These are phyloP conservation scores for Sebastes alutus DNA, from an alignment of 2,797 vertebrate species.

Conservation along the genomic window DNA sequence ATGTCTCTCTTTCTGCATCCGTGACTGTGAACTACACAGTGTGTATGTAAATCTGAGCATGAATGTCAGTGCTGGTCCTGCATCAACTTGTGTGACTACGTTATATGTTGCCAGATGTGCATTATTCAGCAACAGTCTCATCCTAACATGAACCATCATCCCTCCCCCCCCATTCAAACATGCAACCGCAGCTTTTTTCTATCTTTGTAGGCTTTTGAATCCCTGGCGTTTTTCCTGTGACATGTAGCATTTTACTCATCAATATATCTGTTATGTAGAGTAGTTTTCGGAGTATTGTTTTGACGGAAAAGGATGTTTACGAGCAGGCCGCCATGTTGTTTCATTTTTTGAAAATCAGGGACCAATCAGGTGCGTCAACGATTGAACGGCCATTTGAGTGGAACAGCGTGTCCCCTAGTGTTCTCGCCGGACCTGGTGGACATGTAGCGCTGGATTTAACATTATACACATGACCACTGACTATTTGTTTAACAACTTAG, in stretches of 20 bases:
- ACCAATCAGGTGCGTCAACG: too few relatives aligned
- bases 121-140: conserved; percentile 46
- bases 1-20: conserved; percentile 39
- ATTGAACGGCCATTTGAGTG: too few relatives aligned
- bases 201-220: not conserved
- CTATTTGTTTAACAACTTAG: too few relatives aligned
- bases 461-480: too few relatives aligned
- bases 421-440: too few relatives aligned
- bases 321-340: too few relatives aligned
- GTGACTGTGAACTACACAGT: conserved; percentile 48
- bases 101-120: conserved; percentile 19
- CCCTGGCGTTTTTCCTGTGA: not conserved
- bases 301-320: too few relatives aligned
- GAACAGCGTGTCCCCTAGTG: too few relatives aligned
- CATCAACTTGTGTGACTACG: conserved; percentile 22
- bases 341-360: too few relatives aligned
- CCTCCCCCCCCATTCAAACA: not conserved
- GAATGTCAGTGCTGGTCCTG: conserved; percentile 42
- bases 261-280: not conserved
- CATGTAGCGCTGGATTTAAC: too few relatives aligned
- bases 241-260: not conserved
- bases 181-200: not conserved
- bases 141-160: not conserved
- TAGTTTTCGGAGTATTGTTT: too few relatives aligned
- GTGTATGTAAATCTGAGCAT: conserved; percentile 45